Evolutionary conservation across 92 coral and sea anemone species (phyloP), one percentile per base, ranked within the genome.

Genomic region (Umimayanthus kanabou): DNA sequence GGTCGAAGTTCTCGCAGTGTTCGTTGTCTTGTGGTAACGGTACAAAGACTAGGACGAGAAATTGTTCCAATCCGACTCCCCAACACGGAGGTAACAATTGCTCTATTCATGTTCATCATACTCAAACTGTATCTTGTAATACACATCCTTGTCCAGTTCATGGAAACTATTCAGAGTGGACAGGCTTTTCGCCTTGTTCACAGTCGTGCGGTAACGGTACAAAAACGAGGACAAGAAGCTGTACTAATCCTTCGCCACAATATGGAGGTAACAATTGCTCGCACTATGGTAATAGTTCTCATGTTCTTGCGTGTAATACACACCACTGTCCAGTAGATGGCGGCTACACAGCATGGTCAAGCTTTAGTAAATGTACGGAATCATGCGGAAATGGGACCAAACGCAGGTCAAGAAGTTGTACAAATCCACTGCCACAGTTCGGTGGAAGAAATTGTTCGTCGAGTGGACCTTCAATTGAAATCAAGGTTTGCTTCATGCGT

Each of bases 271-370:
- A 65, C 43, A 89, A 89, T 64, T 96, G 99, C 84, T 75, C 90
- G 39, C 89, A 57, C 20, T 53, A 93, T 6, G 99, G 99, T 16
- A 92, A 93, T 30, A 76, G 81, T 16, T 25, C 18, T 37, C 90
- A 93, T 47, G 67, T 85, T 42, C 80, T 9, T 39, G 29, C 75
- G 7, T 96, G 99, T 76, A 92, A 90, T 77, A 85, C 75, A 18
- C 71, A 88, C 9, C 88, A 81, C 47, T 96, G 99, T 26, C 98
- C 98, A 18, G 88, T 94, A 76, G 87, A 94, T 53, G 98, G 98
- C 6, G 93, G 90, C 1, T 96, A 94, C 79, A 67, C 93, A 9
- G 39, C 84, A 11, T 96, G 98, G 98, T 90, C 94, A 6, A 80
- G 79, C 25, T 96, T 87, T 78, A 49, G 88, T 16, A 28, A 85